Conservation (phyloP, 2,888 invertebrate species). For the Sesia apiformis region DNA sequence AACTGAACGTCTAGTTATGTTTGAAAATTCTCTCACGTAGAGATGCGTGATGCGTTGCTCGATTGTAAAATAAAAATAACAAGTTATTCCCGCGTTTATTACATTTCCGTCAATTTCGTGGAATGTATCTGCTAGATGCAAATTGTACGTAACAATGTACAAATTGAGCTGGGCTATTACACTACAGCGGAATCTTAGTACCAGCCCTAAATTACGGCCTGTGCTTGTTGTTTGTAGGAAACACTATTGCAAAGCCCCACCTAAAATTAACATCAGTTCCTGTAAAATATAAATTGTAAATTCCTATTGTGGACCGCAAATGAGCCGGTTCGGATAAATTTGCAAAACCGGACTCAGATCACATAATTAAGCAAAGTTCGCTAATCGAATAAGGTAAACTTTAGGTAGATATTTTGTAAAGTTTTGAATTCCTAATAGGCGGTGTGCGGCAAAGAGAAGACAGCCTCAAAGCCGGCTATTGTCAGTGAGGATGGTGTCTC, state of each 20-base stretch:
- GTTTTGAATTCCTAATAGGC: too few relatives aligned
- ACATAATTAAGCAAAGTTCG: too few relatives aligned
- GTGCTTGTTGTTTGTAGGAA: not conserved
- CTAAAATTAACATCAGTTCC: too few relatives aligned
- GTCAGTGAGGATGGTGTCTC: not conserved
- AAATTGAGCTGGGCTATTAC: not conserved
- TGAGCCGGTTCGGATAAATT: too few relatives aligned
- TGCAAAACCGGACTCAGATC: too few relatives aligned
- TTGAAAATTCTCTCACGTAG: not conserved
- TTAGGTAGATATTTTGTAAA: too few relatives aligned
- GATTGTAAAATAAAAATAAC: not conserved
- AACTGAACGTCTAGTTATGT: not conserved
- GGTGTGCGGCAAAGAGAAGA: not conserved
- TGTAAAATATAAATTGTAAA: too few relatives aligned
- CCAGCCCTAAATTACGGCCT: not conserved
- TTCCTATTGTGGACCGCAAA: too few relatives aligned
- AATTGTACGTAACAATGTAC: not conserved
- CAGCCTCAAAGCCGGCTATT: not conserved
- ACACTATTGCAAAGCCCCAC: not conserved
- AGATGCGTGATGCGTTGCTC: not conserved
- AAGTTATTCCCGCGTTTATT: not conserved
- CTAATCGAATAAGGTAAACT: too few relatives aligned
- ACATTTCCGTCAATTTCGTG: not conserved
- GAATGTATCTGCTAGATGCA: not conserved
- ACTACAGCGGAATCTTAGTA: not conserved